These are phyloP conservation scores for Labeo rohita DNA, from an alignment of 2,113 vertebrate species.

Conservation along the genomic window DNA sequence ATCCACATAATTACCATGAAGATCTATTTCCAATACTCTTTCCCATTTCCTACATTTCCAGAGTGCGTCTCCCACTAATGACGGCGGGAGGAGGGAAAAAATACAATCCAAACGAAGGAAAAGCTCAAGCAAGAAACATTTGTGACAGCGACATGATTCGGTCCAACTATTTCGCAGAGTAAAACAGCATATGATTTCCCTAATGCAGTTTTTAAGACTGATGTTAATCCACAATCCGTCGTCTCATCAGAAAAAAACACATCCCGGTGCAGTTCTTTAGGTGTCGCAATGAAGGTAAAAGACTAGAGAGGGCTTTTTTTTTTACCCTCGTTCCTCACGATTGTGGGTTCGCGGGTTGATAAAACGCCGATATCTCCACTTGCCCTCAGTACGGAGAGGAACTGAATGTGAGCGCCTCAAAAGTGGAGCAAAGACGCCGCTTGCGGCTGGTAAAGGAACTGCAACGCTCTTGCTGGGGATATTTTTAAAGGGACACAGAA, in stretches of 20 bases:
- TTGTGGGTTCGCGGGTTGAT: constrained; percentile 82
- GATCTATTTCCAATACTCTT: constrained; percentile 59
- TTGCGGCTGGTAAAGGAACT: constrained; percentile 75
- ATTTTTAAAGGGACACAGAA: constrained; percentile 65
- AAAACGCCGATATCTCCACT: constrained; percentile 81
- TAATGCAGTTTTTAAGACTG: constrained; percentile 78
- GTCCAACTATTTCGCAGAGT: constrained; percentile 79
- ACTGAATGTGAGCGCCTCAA: constrained; percentile 78
- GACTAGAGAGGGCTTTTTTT: constrained; percentile 56
- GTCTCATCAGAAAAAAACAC: constrained; percentile 77
- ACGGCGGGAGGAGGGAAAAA: constrained; percentile 56
- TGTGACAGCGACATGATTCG: constrained; percentile 70
- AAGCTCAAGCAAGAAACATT: constrained; percentile 57
- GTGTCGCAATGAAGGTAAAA: constrained; percentile 65
- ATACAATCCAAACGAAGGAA: constrained; percentile 50
- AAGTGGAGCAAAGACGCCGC: constrained; percentile 86
- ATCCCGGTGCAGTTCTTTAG: constrained; percentile 64
- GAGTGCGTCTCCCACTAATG: constrained; percentile 60
- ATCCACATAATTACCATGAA: constrained; percentile 69
- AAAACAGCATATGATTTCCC: constrained; percentile 74
- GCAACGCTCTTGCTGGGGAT: constrained; percentile 53
- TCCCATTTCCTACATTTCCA: constrained; percentile 67
- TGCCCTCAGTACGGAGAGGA: constrained; percentile 74
- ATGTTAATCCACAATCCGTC: constrained; percentile 80
- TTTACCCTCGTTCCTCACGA: constrained; percentile 75